Base-by-base conservation (phyloP, 2,888 invertebrate genomes). In the Eremobia ochroleuca region DNA sequence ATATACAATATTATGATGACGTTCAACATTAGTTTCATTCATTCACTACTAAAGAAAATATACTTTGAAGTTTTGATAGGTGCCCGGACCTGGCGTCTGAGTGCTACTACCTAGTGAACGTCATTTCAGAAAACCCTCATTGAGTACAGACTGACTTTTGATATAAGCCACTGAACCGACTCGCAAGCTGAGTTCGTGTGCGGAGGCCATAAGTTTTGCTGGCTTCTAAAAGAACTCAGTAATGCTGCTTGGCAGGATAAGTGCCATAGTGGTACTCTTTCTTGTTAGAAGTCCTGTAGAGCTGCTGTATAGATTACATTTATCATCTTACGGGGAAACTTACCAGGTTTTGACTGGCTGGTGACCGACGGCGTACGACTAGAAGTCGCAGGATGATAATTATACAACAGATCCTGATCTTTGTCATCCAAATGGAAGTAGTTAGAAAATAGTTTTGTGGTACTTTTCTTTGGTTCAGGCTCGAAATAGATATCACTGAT, bases 401-500 rank as follows among this genome's bases (percentile, higher is more conserved):
- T 59, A 40, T 37, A 74, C 8, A 84, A 34, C 0, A 85, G 46
- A 34, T 76, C 68, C 1, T 46, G 25, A 46, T 84, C 84, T n/a
- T 46, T 85, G 0, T 85, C 46, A 40, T 84, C 84, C 31, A 83
- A 71, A 25, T 59, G 59, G 9, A 28, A 83, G 4, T 13, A 2
- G 8, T n/a, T 46, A 3, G 55, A 25, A 31, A 59, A 4, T 2
- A 3, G 0, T 28, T 52, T 59, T 8, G 83, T 72, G 0, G 71
- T 70, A 0, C 0, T 15, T 28, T 18, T 37, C 13, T 15, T 15
- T 8, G 0, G 0, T 4, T 40, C 3, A 25, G 34, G 49, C 1
- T 37, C 34, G 52, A 5, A 66, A 34, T 49, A 58, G 3, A 88
- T 81, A 3, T 81, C 87, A 4, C 91, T 89, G 31, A 95, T 93